Evolutionary conservation across 2,888 invertebrate species (phyloP), one percentile per base, ranked within the genome.

Genomic region (Ophonus ardosiacus): DNA sequence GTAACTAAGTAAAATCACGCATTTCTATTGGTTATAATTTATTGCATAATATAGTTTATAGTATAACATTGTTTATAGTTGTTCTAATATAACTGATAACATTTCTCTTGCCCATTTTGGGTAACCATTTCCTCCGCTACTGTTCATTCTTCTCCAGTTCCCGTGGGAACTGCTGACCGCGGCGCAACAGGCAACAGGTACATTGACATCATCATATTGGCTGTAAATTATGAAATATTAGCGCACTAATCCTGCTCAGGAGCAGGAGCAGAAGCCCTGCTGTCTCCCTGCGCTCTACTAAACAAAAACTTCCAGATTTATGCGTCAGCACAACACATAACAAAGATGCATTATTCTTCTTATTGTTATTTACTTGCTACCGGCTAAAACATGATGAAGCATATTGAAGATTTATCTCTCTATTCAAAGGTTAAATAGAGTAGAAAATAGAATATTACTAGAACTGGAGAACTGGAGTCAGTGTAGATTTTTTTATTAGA

Each of bases 161-260:
- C 18, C 18, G 61, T 24, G 59, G 79, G 79, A 79, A 59, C 15
- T 24, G 51, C 21, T 59, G 79, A 59, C 59, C 79, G 78, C n/a
- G 24, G 13, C 63, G 63, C 24, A 7, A 59, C 18, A 21, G 21
- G 68, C 63, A 63, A 51, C 51, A 81, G 63, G 61, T 63, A 63
- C 43, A 81, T 81, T 81, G 81, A 81, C 81, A 81, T 81, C 80
- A 40, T 17, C 74, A 81, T 81, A 81, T 81, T 81, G 81, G 81
- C 61, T 63, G 81, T 81, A 81, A 63, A 81, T 81, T 81, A 63
- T 81, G 63, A 81, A 81, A 81, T 81, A 81, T 59, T 81, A 81
- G 61, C 38, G 7, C 38, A 21, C 38, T 81, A 81, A 81, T 81
- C 81, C 81, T 24, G 8, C 63, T 10, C 21, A 13, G 63, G 59